Evolutionary conservation across 2,888 invertebrate species (phyloP).

Genomic region (Sisyra terminalis): DNA sequence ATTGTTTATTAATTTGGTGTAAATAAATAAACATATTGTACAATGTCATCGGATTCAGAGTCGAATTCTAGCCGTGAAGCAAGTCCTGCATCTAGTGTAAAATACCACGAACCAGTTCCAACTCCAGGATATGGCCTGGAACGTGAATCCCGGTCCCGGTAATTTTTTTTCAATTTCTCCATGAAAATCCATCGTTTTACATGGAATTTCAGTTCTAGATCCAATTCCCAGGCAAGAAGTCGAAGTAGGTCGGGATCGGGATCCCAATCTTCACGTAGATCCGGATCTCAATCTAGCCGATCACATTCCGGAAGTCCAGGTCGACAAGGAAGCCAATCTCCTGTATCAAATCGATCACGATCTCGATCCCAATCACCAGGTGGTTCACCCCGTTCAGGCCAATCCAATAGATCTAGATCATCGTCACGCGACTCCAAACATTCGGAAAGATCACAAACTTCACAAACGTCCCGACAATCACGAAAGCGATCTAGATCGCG

Average conservation of each 20-base stretch:
- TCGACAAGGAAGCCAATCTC: conserved; percentile 12
- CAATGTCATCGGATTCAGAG: conserved; percentile 27
- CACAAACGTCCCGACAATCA: neutral
- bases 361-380: conserved; percentile 15
- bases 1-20: neutral
- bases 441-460: conserved; percentile 12
- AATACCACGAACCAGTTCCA: conserved; percentile 22
- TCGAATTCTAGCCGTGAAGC: conserved; percentile 30
- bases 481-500: conserved; percentile 14
- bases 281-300: conserved; percentile 16
- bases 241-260: conserved; percentile 18
- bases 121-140: conserved; percentile 23
- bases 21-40: neutral
- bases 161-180: neutral
- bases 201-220: conserved; percentile 13
- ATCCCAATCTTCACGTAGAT: conserved; percentile 14
- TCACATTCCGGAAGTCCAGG: conserved; percentile 13
- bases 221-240: conserved; percentile 18
- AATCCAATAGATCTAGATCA: conserved; percentile 15
- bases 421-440: conserved; percentile 14
- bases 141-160: conserved; percentile 21
- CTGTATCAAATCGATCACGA: conserved; percentile 16
- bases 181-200: neutral
- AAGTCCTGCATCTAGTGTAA: conserved; percentile 21
- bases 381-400: conserved; percentile 9